Evolutionary conservation across 2,888 invertebrate genomes (phyloP).

Genomic region (Hedya salicella): DNA sequence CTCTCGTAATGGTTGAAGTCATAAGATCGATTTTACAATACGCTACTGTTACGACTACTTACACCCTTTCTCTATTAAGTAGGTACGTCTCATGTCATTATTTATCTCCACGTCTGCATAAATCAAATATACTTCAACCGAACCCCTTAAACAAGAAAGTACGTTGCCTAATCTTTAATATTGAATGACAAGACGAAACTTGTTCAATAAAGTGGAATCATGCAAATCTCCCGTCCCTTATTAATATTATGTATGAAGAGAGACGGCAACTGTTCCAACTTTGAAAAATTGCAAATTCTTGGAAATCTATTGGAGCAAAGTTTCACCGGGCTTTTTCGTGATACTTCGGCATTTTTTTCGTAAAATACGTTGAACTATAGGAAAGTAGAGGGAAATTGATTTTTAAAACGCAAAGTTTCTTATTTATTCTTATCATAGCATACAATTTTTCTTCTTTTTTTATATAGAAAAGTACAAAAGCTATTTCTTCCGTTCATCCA

Average conservation of each 20-base stretch:
- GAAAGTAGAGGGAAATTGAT: background rate
- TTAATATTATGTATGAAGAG: constrained; percentile 71
- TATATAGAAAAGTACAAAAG: too few relatives aligned
- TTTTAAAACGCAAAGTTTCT: background rate
- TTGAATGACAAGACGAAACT: constrained; percentile 75
- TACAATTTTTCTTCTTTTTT: background rate
- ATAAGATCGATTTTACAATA: too few relatives aligned
- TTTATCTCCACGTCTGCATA: constrained; percentile 2
- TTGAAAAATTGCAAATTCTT: constrained; percentile 43
- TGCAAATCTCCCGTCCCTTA: constrained; percentile 69
- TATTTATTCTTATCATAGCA: background rate
- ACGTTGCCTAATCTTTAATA: constrained; percentile 67
- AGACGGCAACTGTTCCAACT: constrained; percentile 45
- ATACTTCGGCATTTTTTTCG: constrained; percentile 21
- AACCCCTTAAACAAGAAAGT: constrained; percentile 30
- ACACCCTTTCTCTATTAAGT: too few relatives aligned
- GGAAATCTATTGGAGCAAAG: constrained; percentile 40
- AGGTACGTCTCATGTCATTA: background rate
- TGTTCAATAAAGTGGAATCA: constrained; percentile 72
- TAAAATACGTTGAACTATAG: constrained; percentile 18
- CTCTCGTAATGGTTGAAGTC: too few relatives aligned
- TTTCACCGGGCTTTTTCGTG: constrained; percentile 23
- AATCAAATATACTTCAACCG: constrained; percentile 16
- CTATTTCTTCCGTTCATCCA: too few relatives aligned
- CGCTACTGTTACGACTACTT: too few relatives aligned